Conservation (phyloP, 2,113 vertebrate species). For the Pomatorhinus ruficollis region DNA sequence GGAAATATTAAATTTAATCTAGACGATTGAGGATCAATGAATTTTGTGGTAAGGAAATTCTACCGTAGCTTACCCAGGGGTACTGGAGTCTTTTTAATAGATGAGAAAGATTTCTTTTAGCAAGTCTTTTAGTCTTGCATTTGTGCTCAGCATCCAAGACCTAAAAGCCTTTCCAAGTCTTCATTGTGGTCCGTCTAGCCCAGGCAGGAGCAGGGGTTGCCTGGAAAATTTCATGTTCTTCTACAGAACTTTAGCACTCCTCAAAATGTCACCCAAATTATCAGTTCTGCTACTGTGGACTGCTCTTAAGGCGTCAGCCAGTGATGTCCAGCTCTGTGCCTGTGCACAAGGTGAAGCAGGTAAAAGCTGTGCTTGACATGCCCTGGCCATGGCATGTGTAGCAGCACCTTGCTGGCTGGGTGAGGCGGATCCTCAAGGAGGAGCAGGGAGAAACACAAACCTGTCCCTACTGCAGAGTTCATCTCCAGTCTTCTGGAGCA, state of each 20-base stretch:
- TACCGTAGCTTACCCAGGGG: neutral
- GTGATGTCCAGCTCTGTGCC: neutral
- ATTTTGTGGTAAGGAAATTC: neutral
- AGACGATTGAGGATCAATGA: neutral
- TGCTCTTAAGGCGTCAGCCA: neutral
- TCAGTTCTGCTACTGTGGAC: neutral
- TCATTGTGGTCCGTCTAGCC: neutral
- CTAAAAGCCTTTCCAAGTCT: neutral
- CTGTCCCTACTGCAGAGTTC: neutral
- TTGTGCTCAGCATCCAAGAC: neutral
- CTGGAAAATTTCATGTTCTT: neutral
- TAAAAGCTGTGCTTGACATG: neutral
- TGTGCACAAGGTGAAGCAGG: neutral
- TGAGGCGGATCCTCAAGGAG: neutral
- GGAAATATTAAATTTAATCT: neutral
- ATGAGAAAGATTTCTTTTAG: neutral
- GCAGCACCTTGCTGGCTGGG: neutral
- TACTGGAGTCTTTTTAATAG: neutral
- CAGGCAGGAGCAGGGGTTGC: neutral
- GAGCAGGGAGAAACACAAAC: neutral
- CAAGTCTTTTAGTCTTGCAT: neutral
- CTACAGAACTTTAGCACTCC: neutral
- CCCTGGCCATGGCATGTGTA: rapidly evolving
- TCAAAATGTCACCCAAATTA: neutral
- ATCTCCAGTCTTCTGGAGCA: rapidly evolving